Conservation (phyloP, 2,888 invertebrate genomes). For the Agrypnus murinus region DNA sequence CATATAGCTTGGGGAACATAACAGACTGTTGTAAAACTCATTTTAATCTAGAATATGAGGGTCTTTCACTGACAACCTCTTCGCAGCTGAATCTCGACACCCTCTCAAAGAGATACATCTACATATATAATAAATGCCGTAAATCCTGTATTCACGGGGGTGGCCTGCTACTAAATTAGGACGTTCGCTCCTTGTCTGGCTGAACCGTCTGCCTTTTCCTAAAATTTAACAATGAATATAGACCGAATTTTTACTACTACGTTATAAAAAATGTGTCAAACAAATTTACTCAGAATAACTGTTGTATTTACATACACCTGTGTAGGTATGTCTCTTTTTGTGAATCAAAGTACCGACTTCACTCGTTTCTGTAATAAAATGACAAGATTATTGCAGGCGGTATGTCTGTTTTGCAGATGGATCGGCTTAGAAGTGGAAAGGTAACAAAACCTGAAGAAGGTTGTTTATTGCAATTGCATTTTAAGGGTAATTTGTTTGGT, state of each 20-base stretch:
- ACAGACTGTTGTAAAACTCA: background rate
- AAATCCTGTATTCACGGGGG: conserved; percentile 34
- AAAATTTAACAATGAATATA: background rate
- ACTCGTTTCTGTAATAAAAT: conserved; percentile 24
- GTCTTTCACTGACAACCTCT: conserved; percentile 9
- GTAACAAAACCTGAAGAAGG: background rate
- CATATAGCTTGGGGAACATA: no score
- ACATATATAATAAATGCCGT: conserved; percentile 41
- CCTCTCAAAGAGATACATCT: conserved; percentile 37
- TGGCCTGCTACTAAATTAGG: conserved; percentile 23
- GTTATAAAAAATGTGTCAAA: conserved; percentile 16
- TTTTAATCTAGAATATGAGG: background rate
- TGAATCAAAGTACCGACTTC: conserved; percentile 9
- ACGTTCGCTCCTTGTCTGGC: background rate
- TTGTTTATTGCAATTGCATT: conserved; percentile 41
- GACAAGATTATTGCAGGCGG: conserved; percentile 39
- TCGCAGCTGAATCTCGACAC: conserved; percentile 41
- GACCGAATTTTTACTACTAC: background rate
- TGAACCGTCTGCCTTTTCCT: no score
- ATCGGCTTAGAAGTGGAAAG: conserved; percentile 10
- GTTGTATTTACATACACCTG: no score
- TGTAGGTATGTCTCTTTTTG: background rate
- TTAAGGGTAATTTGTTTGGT: conserved; percentile 38
- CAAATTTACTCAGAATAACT: conserved; percentile 11
- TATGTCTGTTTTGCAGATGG: conserved; percentile 25